A percentile compares a stretch with the other conserved stretches of the same genome.
Conservation (phyloP, 2,888 invertebrate species). For the Drosophila koepferae region DNA sequence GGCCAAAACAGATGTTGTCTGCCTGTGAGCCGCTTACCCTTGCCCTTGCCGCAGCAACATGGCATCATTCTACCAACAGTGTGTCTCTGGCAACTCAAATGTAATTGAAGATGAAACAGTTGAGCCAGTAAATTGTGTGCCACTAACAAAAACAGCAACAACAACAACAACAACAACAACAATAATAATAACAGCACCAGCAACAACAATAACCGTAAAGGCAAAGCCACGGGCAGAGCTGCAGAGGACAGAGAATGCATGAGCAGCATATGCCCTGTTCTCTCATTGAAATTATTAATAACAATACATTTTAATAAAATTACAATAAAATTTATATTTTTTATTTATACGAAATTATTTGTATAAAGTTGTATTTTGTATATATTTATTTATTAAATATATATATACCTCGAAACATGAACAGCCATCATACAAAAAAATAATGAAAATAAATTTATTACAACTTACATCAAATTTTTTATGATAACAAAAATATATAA, state of each 20-base stretch:
- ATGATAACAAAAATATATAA: too few relatives aligned
- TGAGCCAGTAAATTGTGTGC: constrained; percentile 69
- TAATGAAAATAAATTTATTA: too few relatives aligned
- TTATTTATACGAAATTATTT: too few relatives aligned
- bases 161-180: constrained; percentile 22
- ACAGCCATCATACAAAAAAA: too few relatives aligned
- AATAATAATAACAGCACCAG: constrained; percentile 10
- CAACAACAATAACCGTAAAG: constrained; percentile 1
- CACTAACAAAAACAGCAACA: constrained; percentile 19
- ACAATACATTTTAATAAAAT: neutral
- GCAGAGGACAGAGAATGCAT: neutral
- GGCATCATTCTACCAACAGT: neutral
- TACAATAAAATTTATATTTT: neutral
- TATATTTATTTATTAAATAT: too few relatives aligned
- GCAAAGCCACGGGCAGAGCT: neutral
- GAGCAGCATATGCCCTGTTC: constrained; percentile 1
- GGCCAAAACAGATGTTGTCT: constrained; percentile 35
- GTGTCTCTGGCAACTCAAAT: constrained; percentile 39
- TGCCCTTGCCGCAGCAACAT: neutral
- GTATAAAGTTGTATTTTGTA: too few relatives aligned
- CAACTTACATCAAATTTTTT: too few relatives aligned
- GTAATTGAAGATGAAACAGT: constrained; percentile 73
- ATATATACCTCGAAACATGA: too few relatives aligned
- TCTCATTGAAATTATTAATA: neutral
- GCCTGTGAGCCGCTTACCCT: constrained; percentile 14